These are phyloP conservation scores for Tenthredo scrophulariae DNA, from an alignment of 2,888 invertebrate species.

Conservation along the genomic window DNA sequence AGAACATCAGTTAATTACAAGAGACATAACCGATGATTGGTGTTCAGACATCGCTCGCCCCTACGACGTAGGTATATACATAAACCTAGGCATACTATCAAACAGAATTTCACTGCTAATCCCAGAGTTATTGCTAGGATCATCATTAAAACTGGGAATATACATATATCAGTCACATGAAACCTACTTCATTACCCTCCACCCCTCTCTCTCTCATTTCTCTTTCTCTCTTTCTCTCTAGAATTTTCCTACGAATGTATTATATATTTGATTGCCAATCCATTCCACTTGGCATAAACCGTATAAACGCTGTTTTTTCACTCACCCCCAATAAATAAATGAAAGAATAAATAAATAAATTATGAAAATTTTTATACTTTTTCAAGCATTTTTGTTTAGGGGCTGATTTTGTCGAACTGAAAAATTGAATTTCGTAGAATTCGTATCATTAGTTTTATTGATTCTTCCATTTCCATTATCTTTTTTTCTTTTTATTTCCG, in stretches of 20 bases:
- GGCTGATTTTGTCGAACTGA: not conserved
- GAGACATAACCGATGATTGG: slow-evolving; percentile 77
- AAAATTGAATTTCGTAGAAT: not conserved
- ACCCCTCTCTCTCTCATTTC: not conserved
- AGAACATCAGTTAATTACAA: slow-evolving; percentile 78
- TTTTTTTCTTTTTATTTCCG: not conserved
- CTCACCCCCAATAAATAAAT: not conserved
- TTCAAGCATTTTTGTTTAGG: not conserved
- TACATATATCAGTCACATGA: slow-evolving; percentile 72
- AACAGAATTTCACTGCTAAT: slow-evolving; percentile 70
- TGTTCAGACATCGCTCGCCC: slow-evolving; percentile 64
- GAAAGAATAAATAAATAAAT: not conserved
- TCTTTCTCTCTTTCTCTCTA: not conserved
- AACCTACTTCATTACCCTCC: slow-evolving; percentile 1
- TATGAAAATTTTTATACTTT: not conserved
- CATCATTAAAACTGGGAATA: slow-evolving; percentile 75
- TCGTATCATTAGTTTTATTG: not conserved
- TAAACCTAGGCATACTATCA: slow-evolving; percentile 55
- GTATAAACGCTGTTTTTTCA: too few relatives aligned
- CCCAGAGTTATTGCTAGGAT: slow-evolving; percentile 77
- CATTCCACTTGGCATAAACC: not conserved
- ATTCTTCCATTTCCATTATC: not conserved
- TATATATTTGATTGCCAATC: not conserved
- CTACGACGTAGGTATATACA: not conserved
- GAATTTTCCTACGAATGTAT: not conserved